phyloP scores from a whole-genome alignment of 2,113 vertebrate species.

The Fulmarus glacialis region DNA sequence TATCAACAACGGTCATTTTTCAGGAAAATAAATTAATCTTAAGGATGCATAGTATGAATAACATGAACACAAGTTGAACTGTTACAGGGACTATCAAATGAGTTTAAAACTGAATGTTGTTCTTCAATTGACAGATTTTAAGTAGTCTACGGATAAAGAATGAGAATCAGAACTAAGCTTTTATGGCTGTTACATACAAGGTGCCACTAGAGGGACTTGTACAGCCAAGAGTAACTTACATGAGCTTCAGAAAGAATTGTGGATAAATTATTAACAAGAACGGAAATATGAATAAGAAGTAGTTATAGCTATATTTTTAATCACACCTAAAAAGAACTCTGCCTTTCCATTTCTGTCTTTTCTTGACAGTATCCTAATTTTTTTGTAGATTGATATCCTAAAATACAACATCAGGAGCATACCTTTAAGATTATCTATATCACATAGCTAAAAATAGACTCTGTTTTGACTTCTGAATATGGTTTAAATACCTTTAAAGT shows the following conservation, averaged over 20 bases:
- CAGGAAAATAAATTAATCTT: neutral
- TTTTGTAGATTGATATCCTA: neutral
- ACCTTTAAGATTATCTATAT: neutral
- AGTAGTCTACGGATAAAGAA: neutral
- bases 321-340: neutral
- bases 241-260: neutral
- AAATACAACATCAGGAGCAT: neutral
- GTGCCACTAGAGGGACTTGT: slow-evolving; percentile 83
- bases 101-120: neutral
- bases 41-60: neutral
- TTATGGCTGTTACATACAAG: slow-evolving; percentile 4
- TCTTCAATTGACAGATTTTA: neutral
- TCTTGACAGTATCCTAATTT: neutral
- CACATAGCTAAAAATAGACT: neutral
- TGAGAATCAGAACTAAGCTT: neutral
- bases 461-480: neutral
- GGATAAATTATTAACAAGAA: slow-evolving; percentile 5
- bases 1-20: neutral
- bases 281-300: neutral
- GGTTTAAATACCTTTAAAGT: neutral
- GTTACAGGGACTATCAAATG: neutral
- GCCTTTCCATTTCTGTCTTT: neutral
- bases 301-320: neutral
- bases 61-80: neutral
- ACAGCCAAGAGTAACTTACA: slow-evolving; percentile 66